Base-by-base conservation (phyloP, 2,888 invertebrate genomes). In the Aphidius colemani region DNA sequence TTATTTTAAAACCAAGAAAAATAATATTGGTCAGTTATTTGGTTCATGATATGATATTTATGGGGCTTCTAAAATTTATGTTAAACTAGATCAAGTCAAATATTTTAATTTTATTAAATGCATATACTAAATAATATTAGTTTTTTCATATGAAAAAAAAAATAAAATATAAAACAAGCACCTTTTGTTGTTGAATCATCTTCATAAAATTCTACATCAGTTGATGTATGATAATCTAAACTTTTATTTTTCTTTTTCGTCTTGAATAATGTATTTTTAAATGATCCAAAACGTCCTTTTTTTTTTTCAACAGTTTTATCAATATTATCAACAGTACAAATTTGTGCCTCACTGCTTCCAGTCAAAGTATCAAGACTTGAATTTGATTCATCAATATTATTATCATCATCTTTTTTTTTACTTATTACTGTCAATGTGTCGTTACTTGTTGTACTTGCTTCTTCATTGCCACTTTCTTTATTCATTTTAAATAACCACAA, bases 201-300 rank as follows among this genome's bases (percentile, higher is more conserved):
- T 57, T 70, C 69, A 39, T 66, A 65, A 46, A 65, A 57, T 5
- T 73, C 72, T 43, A 63, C 9, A 53, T 74, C 72, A 13, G 51
- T 46, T 46, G 70, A 71, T 9, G 66, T 30, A 13, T 71, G 74
- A 13, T 62, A 61, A 10, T 74, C 75, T 39, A 65, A 46, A 40
- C 67, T 70, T 41, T 60, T 60, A 44, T 53, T 67, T 67, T 74
- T 77, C 63, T 70, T 78, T 66, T 72, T 76, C 48, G 73, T 77
- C 53, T 77, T 78, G 58, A 80, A 80, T 49, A 78, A 74, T 43
- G 77, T 79, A 66, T 63, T 76, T 65, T 73, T 79, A 48, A 80
- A 53, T 5, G 73, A 74, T 7, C 68, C 75, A 67, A 80, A 78
- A 40, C 77, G 71, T 39, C 78, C 75, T 63, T 70, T 75, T 66